Conservation (phyloP, 1,140 invertebrate genomes). For the Meloidogyne chitwoodi region DNA sequence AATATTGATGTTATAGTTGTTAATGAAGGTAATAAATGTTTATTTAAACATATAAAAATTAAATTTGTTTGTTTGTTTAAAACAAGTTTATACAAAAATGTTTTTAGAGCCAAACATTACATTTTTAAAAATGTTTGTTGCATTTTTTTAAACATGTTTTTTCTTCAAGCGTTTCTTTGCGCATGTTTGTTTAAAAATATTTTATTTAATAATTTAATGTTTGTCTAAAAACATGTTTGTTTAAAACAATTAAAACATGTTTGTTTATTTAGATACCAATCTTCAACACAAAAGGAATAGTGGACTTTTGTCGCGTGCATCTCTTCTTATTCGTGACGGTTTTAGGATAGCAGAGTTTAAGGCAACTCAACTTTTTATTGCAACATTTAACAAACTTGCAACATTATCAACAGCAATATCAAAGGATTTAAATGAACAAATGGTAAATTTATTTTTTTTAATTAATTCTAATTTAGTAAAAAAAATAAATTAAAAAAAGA, state of each 20-base stretch:
- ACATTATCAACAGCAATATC: not conserved
- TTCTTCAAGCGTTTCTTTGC: too few species aligned
- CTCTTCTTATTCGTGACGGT: slow-evolving; percentile 2
- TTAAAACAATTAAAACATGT: not conserved
- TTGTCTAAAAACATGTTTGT: not conserved
- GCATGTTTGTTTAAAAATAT: not conserved
- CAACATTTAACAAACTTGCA: slow-evolving; percentile 6
- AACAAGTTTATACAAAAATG: not conserved
- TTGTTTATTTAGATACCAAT: not conserved
- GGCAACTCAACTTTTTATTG: not conserved
- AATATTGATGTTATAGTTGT: not conserved
- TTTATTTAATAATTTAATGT: not conserved
- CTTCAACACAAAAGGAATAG: not conserved
- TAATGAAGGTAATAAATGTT: slow-evolving; percentile 9
- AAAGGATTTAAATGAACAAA: not conserved
- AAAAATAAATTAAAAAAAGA: too few species aligned
- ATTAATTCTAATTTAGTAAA: not conserved
- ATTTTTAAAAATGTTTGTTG: too few species aligned
- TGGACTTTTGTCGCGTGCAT: slow-evolving; percentile 12
- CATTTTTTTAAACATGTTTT: too few species aligned
- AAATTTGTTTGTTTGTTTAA: not conserved
- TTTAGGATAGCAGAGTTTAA: slow-evolving; percentile 11
- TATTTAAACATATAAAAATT: slow-evolving; percentile 2
- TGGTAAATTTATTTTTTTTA: slow-evolving; percentile 1
- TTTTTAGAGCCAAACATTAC: too few species aligned